A percentile compares a stretch with the other conserved stretches of the same genome.
These are phyloP conservation scores for Leptothorax acervorum DNA, from an alignment of 2,888 invertebrate genomes.

Conservation along the genomic window DNA sequence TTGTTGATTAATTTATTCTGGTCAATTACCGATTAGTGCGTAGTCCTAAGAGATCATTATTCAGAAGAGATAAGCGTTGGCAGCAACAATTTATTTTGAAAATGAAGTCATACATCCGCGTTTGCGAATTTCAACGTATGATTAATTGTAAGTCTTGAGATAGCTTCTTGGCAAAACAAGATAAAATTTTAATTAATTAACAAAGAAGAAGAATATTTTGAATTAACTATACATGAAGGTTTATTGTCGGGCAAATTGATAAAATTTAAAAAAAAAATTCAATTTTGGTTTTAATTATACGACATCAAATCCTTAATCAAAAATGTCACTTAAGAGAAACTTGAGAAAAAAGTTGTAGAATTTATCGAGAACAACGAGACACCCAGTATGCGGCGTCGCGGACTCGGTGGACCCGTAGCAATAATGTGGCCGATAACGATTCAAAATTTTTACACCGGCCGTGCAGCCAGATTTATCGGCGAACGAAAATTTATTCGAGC, in stretches of 20 bases:
- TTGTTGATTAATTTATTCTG: slow-evolving; percentile 40
- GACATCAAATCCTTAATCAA: background rate
- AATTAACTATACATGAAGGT: background rate
- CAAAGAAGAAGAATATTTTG: background rate
- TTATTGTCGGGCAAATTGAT: too few relatives aligned
- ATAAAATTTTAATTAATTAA: background rate
- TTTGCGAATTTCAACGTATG: background rate
- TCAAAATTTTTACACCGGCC: slow-evolving; percentile 42
- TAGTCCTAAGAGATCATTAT: slow-evolving; percentile 7
- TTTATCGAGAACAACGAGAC: background rate
- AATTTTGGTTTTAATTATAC: background rate
- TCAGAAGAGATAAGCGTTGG: background rate
- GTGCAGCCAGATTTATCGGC: slow-evolving; percentile 43
- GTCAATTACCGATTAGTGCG: slow-evolving; percentile 39
- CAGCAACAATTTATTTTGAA: background rate
- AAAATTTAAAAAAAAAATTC: background rate
- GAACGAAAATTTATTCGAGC: slow-evolving; percentile 38
- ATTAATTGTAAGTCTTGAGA: background rate
- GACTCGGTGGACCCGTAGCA: slow-evolving; percentile 45
- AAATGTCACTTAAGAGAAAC: too few relatives aligned
- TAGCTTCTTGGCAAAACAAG: background rate
- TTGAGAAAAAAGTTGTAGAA: background rate
- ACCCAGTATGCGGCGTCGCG: slow-evolving; percentile 40
- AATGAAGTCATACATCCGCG: background rate
- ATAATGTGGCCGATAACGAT: slow-evolving; percentile 50